These are phyloP conservation scores for Hipposideros armiger DNA, from an alignment of 2,113 vertebrate genomes.

Conservation along the genomic window DNA sequence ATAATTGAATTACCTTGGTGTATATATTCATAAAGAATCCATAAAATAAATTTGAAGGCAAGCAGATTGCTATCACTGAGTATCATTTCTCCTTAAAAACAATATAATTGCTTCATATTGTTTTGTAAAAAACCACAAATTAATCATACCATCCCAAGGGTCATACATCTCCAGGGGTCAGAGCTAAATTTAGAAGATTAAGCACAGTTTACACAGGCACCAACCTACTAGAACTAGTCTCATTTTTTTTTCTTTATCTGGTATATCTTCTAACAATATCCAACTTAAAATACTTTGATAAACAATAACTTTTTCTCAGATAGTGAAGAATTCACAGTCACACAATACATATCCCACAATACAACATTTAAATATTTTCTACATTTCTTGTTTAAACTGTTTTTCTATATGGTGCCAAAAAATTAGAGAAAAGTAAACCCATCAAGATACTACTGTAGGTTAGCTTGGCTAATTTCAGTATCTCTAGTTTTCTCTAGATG, in stretches of 20 bases:
- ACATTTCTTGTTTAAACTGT: slow-evolving; percentile 12
- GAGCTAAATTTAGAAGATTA: neutral
- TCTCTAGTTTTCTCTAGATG: slow-evolving; percentile 67
- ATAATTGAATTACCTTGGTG: slow-evolving; percentile 59
- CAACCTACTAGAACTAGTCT: neutral
- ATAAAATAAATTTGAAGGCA: slow-evolving; percentile 62
- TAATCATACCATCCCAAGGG: neutral
- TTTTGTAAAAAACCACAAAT: slow-evolving; percentile 1
- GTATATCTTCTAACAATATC: neutral
- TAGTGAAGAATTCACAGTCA: neutral
- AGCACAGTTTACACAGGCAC: neutral
- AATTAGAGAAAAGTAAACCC: neutral
- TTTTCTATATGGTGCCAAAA: neutral
- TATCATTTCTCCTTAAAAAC: slow-evolving; percentile 64
- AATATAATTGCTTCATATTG: neutral
- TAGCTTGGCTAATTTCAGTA: neutral
- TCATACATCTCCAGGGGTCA: neutral
- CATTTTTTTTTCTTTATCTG: neutral
- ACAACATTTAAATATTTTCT: slow-evolving; percentile 33
- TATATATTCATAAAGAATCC: slow-evolving; percentile 49
- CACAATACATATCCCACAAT: neutral
- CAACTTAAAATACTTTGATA: neutral
- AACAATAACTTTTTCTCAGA: neutral
- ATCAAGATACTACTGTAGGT: neutral
- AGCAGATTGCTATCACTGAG: slow-evolving; percentile 46